A percentile compares a stretch with the other conserved stretches of the same genome.
Conservation (phyloP, 2,888 invertebrate species). For the Shargacucullia verbasci region DNA sequence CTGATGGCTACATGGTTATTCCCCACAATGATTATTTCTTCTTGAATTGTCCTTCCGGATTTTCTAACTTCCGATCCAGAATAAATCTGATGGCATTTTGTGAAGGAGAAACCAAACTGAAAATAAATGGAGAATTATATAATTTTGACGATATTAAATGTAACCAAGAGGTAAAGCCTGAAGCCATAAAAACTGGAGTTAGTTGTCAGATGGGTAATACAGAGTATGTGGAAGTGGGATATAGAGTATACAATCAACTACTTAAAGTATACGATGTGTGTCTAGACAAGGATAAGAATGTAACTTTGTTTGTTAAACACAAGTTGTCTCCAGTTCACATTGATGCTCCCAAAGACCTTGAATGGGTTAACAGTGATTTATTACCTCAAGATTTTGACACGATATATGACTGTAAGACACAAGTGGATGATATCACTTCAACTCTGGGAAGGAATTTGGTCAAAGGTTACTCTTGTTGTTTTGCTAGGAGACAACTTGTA, state of each 20-base stretch:
- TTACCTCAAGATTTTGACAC: constrained; percentile 56
- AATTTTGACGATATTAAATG: constrained; percentile 66
- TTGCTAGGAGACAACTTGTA: constrained; percentile 67
- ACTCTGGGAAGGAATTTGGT: constrained; percentile 49
- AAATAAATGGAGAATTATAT: constrained; percentile 45
- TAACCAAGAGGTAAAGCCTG: constrained; percentile 51
- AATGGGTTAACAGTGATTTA: constrained; percentile 57
- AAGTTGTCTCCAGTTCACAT: constrained; percentile 48
- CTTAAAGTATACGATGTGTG: constrained; percentile 68
- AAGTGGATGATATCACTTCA: constrained; percentile 52
- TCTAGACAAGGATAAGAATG: constrained; percentile 55
- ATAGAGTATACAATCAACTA: constrained; percentile 35
- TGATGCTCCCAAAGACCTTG: constrained; percentile 27
- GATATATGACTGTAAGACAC: constrained; percentile 63
- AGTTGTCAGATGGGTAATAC: constrained; percentile 55
- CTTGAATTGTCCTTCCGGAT: constrained; percentile 63
- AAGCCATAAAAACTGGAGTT: constrained; percentile 39
- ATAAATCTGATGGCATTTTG: constrained; percentile 57
- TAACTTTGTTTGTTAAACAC: constrained; percentile 63
- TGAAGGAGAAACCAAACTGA: constrained; percentile 53
- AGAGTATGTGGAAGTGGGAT: constrained; percentile 63
- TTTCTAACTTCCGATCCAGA: constrained; percentile 41
- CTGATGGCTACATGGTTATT: constrained; percentile 57
- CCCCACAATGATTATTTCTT: constrained; percentile 48
- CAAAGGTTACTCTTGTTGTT: constrained; percentile 64